Evolutionary conservation across 2,797 vertebrate genomes (phyloP).

Genomic region (Sebastiscus tertius): DNA sequence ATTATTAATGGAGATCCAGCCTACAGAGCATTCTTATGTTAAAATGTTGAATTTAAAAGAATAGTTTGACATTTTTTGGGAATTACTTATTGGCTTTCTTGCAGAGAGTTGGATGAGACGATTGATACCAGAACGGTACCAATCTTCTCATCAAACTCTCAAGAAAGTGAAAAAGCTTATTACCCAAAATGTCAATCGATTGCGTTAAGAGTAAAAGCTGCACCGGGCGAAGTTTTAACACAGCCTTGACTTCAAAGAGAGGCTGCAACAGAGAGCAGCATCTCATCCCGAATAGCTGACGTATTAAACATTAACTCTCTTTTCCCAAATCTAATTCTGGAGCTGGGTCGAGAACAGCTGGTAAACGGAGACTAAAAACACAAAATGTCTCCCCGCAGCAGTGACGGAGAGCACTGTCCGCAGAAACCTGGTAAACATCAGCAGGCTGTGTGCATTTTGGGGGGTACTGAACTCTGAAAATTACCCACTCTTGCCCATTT

Average conservation of each 20-base stretch:
- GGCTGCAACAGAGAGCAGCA: not conserved
- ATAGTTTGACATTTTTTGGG: not conserved
- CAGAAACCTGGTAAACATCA: constrained; percentile 11
- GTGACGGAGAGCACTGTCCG: not conserved
- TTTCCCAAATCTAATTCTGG: not conserved
- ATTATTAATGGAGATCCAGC: not conserved
- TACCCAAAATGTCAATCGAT: not conserved
- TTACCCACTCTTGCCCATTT: constrained; percentile 4
- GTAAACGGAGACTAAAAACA: constrained; percentile 7
- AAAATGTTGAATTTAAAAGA: not conserved
- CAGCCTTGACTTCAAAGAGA: not conserved
- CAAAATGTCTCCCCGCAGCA: not conserved
- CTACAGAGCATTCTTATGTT: not conserved
- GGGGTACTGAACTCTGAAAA: constrained; percentile 12
- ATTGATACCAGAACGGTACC: not conserved
- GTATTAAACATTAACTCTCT: not conserved
- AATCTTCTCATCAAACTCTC: too few species aligned
- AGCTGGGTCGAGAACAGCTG: constrained; percentile 1
- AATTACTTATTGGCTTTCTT: not conserved
- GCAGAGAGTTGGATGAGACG: not conserved
- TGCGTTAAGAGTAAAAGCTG: not conserved
- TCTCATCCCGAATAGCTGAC: not conserved
- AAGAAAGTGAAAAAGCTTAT: not conserved
- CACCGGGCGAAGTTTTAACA: not conserved
- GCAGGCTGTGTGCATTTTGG: not conserved